These are phyloP conservation scores for Botrylloides violaceus DNA, from an alignment of 23 tunicate genomes.

Conservation along the genomic window DNA sequence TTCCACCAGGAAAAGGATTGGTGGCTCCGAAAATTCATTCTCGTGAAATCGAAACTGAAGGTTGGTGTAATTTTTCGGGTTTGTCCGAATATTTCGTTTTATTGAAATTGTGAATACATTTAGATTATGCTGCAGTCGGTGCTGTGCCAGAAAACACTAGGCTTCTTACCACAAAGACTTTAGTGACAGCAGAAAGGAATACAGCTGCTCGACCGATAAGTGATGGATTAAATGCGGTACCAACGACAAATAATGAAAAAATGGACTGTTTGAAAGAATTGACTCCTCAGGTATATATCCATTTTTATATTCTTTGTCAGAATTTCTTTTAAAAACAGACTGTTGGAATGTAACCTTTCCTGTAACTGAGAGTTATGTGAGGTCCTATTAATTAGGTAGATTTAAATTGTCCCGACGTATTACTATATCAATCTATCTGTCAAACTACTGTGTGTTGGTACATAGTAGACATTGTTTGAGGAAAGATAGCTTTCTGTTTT, in stretches of 20 bases:
- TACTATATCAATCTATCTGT: no score
- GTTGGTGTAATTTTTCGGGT: constrained; percentile 9
- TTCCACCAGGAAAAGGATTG: constrained; percentile 71
- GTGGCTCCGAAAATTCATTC: constrained; percentile 50
- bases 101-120: background rate
- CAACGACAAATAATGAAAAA: constrained; percentile 60
- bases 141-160: constrained; percentile 49
- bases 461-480: no score
- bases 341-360: background rate
- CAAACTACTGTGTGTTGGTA: no score
- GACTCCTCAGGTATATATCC: constrained; percentile 54
- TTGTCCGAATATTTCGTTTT: background rate
- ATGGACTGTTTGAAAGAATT: constrained; percentile 50
- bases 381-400: no score
- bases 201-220: constrained; percentile 59
- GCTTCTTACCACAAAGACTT: constrained; percentile 59
- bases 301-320: background rate
- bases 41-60: constrained; percentile 45
- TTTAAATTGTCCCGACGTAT: background rate
- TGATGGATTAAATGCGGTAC: constrained; percentile 86
- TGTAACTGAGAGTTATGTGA: no score
- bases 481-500: no score
- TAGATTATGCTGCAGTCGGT: constrained; percentile 21
- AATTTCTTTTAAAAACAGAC: background rate
- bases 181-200: constrained; percentile 54